Conservation (phyloP, 2,113 vertebrate species). For the Bubalus kerabau region DNA sequence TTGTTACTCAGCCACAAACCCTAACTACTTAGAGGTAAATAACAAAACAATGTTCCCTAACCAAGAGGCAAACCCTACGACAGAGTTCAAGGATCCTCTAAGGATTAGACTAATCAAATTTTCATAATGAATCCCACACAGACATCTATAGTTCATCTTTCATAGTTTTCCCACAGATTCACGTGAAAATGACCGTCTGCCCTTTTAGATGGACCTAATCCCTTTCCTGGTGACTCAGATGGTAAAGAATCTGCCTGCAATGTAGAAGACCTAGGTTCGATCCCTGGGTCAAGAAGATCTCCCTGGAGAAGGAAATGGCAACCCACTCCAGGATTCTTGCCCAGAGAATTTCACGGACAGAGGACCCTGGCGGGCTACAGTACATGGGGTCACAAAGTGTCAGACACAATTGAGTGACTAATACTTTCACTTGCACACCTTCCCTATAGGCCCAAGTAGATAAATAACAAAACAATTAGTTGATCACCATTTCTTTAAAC, state of each 20-base stretch:
- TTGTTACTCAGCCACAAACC: background rate
- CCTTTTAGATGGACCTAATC: background rate
- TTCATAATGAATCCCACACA: background rate
- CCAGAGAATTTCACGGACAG: background rate
- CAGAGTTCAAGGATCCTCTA: background rate
- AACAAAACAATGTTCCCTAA: background rate
- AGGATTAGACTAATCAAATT: background rate
- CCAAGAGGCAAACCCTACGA: background rate
- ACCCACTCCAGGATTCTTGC: background rate
- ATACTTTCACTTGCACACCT: background rate
- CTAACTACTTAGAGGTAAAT: background rate
- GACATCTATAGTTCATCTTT: background rate
- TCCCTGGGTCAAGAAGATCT: background rate
- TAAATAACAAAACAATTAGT: conserved; percentile 12
- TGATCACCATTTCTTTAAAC: background rate
- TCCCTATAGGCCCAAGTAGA: background rate
- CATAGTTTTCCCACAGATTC: background rate
- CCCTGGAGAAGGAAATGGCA: background rate
- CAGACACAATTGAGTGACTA: background rate
- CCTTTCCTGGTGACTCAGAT: background rate
- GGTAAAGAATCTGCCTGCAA: background rate
- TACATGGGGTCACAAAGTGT: background rate
- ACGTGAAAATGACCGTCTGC: background rate
- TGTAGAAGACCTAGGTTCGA: background rate
- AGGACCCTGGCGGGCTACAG: background rate